Evolutionary conservation across 2,113 vertebrate species (phyloP), one percentile per base, ranked within the genome.

Genomic region (Neoarius graeffei): DNA sequence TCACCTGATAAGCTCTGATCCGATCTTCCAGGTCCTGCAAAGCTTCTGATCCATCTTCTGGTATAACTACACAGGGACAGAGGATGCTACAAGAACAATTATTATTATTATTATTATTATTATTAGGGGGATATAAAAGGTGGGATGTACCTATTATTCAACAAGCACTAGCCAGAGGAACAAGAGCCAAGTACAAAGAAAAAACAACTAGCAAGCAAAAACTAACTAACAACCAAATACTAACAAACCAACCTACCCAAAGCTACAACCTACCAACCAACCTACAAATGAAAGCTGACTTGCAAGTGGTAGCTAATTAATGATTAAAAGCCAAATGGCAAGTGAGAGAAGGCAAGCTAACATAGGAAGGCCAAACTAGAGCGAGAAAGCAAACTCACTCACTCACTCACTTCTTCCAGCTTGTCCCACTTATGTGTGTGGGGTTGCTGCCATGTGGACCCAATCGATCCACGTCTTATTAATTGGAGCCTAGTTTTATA

Each of bases 1-100:
- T 15, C 93, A 98, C 98, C 97, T 97, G 97, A 92, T 98, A 98
- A 60, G 89, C 91, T 91, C 77, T 93, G 85, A 92, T 94, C 17
- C 95, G 48, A 0, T 95, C 83, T 0, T 91, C 93, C 90, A 98
- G 13, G 74, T 87, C 92, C 0, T 92, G 87, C 59, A 97, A 82
- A 71, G 97, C 96, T 35, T 89, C 52, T 60, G 97, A 97, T 81
- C 89, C 88, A 35, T 94, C 81, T 82, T 93, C 90, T 17, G 93
- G 95, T 60, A 91, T 90, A 88, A 97, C 88, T 54, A 97, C 90
- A 42, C 98, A 99, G 4, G 95, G 94, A 89, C 98, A 99, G 15
- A 97, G 81, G 11, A 94, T 30, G 17, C 98, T 99, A 88, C 14
- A 67, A 85, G 50, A 84, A 7, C 19, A 82, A 71, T 0, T 11